These are phyloP conservation scores for Chloroclystis v-ata DNA, from an alignment of 2,888 invertebrate genomes.

Conservation along the genomic window DNA sequence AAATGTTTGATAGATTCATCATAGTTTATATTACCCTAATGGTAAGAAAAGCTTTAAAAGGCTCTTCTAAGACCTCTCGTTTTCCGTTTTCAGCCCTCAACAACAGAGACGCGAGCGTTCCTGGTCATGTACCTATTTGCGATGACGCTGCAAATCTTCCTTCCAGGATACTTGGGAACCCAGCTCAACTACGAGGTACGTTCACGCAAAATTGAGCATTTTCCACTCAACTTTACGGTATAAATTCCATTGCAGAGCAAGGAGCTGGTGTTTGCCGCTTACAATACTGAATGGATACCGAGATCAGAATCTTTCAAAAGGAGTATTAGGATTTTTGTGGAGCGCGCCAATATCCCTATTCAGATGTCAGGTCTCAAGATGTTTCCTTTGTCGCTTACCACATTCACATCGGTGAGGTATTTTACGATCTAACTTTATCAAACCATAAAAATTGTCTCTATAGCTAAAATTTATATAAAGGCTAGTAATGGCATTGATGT, in stretches of 20 bases:
- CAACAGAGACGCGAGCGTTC: slow-evolving; percentile 39
- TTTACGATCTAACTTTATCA: neutral
- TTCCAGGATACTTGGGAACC: slow-evolving; percentile 52
- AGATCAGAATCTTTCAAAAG: slow-evolving; percentile 46
- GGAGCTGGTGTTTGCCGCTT: slow-evolving; percentile 48
- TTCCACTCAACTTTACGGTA: slow-evolving; percentile 7
- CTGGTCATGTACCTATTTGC: slow-evolving; percentile 41
- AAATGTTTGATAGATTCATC: too few relatives aligned
- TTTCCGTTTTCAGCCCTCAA: slow-evolving; percentile 41
- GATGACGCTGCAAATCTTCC: slow-evolving; percentile 48
- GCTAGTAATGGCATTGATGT: too few relatives aligned
- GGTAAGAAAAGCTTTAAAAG: too few relatives aligned
- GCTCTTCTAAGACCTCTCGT: too few relatives aligned
- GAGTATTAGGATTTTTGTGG: slow-evolving; percentile 45
- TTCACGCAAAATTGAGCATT: slow-evolving; percentile 3
- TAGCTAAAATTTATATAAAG: too few relatives aligned
- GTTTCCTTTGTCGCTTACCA: slow-evolving; percentile 50
- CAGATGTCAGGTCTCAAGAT: slow-evolving; percentile 47
- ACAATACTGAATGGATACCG: slow-evolving; percentile 52
- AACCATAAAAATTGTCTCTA: neutral
- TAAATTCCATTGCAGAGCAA: slow-evolving; percentile 42
- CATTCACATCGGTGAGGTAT: slow-evolving; percentile 44
- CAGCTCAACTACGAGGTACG: slow-evolving; percentile 45
- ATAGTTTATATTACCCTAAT: too few relatives aligned
- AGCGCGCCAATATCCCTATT: slow-evolving; percentile 45